Base-by-base conservation (phyloP, 2,113 vertebrate genomes). In the Malurus melanocephalus region DNA sequence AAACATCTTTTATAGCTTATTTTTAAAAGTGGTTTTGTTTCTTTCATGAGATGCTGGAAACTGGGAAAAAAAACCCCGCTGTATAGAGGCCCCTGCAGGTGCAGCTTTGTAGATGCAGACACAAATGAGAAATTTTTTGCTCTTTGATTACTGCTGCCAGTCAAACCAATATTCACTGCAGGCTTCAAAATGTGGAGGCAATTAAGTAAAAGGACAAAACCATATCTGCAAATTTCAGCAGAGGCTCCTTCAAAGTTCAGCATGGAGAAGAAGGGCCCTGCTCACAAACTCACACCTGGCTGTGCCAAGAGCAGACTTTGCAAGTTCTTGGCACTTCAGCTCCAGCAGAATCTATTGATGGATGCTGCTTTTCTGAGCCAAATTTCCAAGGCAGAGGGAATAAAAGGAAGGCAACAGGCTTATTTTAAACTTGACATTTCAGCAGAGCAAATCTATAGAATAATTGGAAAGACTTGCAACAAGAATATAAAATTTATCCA, bases 401-500 rank as follows among this genome's bases (percentile, higher is more conserved):
- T 53, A 40, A 59, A 92, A 80, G 38, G 32, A 66, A 92, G 23
- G 80, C 72, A 96, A 76, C 1, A 3, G 68, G 45, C 28, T 78
- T 85, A 78, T 88, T 93, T 96, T 65, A 92, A 89, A 85, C 23
- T 60, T 89, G 65, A 60, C 65, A 94, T 93, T 95, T 95, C 46
- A 74, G 69, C 28, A 67, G 32, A 87, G 38, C 42, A 85, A 80
- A 80, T 33, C 30, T 75, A 56, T 8, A 80, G 76, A 94, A 75
- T 85, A 89, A 95, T 45, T 80, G 46, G 62, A 84, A 91, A 85
- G 49, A 60, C 30, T 80, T 83, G 45, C n/a, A 89, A 56, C 7
- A 56, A 87, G 35, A 28, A 67, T 49, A 32, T 30, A 71, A 71
- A 74, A 89, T 85, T 52, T 85, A 64, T 35, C 18, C 13, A 38